Evolutionary conservation across 2,888 invertebrate species (phyloP).

Genomic region (Lepidonotus clava): DNA sequence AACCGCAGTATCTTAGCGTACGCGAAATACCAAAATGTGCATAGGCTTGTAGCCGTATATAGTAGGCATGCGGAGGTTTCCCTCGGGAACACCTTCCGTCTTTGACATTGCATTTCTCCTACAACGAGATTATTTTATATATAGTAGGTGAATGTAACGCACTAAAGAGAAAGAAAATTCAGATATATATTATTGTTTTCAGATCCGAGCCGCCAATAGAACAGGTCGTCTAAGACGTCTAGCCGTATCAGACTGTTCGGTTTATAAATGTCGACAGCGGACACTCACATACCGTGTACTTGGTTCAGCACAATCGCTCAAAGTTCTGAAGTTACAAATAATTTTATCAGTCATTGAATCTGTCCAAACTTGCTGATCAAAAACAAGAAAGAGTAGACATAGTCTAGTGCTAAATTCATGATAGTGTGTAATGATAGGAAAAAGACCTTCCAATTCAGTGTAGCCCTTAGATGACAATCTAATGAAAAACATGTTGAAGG

Average conservation of each 20-base stretch:
- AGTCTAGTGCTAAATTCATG: too few species aligned
- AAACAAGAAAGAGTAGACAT: too few species aligned
- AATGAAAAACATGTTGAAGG: too few species aligned
- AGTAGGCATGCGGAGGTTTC: too few species aligned
- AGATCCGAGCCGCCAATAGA: not conserved
- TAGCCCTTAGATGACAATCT: too few species aligned
- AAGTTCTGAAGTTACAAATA: not conserved
- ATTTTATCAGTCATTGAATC: slow-evolving; percentile 25
- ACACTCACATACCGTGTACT: not conserved
- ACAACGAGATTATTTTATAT: not conserved
- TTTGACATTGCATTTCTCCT: not conserved
- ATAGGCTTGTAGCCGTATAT: too few species aligned
- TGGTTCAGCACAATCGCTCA: slow-evolving; percentile 15
- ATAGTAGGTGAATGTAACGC: not conserved
- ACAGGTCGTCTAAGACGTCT: not conserved
- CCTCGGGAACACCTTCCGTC: too few species aligned
- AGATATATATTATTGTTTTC: not conserved
- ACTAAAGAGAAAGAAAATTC: not conserved
- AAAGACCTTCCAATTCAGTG: too few species aligned
- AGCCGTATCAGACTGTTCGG: not conserved
- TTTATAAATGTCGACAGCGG: not conserved
- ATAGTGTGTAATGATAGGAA: too few species aligned
- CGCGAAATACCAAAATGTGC: too few species aligned
- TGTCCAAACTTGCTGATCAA: slow-evolving; percentile 9
- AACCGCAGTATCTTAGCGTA: too few species aligned